Base-by-base conservation (phyloP, 2,888 invertebrate species). In the Lithophane socia region DNA sequence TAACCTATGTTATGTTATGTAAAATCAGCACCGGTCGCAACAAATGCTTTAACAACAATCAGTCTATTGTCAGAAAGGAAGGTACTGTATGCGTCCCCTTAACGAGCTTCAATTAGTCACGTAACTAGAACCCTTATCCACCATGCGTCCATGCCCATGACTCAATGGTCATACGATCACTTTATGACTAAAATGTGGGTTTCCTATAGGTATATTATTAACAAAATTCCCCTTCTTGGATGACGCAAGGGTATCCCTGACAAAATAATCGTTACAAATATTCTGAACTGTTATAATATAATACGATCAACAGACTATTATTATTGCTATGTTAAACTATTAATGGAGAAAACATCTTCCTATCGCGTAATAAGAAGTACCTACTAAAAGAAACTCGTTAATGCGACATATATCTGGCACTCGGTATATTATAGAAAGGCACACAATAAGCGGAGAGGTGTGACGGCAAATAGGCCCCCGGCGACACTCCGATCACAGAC, bases 41-140 rank as follows among this genome's bases (percentile, higher is more conserved):
- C 96, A 94, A 95, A 96, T 95, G 96, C 95, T 95, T 93, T 91
- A 96, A 96, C 95, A 96, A 96, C 95, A 90, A 95, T 96, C 96
- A 96, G 96, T 96, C 96, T 96, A 96, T 96, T 96, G 96, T 96
- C 94, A 95, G 93, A 96, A 95, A 96, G 95, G 96, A 96, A 95
- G 95, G 95, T 95, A 94, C 91, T 91, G 82, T 86, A 90, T 89
- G 91, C 87, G 92, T 90, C 92, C 90, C 92, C 86, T 89, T 90
- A 90, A 93, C 94, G 93, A 94, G 93, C 90, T 92, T 91, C 92
- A 82, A 89, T 93, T 93, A 92, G 91, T 93, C 92, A 93, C 86
- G 66, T 84, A 77, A 81, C 85, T 84, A 85, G 85, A 89, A 85
- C 85, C 88, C 84, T 88, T 79, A 82, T 78, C 81, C 87, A 79